phyloP scores from a whole-genome alignment of 64 coral and sea anemone genomes.

The Dendronephthya gigantea region DNA sequence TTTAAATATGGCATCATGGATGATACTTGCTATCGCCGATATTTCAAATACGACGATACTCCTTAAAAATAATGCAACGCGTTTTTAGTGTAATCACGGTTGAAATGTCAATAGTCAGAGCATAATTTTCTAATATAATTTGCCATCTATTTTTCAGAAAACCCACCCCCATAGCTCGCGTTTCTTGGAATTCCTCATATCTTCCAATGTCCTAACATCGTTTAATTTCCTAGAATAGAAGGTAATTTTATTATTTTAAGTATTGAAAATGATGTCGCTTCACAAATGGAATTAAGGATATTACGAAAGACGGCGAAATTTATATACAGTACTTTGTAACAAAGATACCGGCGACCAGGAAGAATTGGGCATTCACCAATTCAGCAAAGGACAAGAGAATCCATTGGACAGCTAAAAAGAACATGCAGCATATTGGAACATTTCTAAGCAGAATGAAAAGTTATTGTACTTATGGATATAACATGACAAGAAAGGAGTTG shows the following conservation, averaged over 20 bases:
- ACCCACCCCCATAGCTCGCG: slow-evolving; percentile 79
- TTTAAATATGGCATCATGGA: slow-evolving; percentile 74
- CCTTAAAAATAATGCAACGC: slow-evolving; percentile 22
- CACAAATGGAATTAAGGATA: neutral
- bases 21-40: slow-evolving; percentile 54
- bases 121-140: too few relatives aligned
- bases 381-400: slow-evolving; percentile 53
- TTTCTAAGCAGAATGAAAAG: neutral
- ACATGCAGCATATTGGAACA: neutral
- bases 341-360: slow-evolving; percentile 56
- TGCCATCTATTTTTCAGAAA: too few relatives aligned
- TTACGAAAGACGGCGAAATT: too few relatives aligned
- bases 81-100: too few relatives aligned
- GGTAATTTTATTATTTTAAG: neutral
- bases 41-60: slow-evolving; percentile 91
- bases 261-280: neutral
- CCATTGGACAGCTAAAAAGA: slow-evolving; percentile 70
- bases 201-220: slow-evolving; percentile 57
- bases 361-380: slow-evolving; percentile 60
- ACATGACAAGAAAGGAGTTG: too few relatives aligned
- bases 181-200: slow-evolving; percentile 62
- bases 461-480: too few relatives aligned
- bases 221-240: slow-evolving; percentile 50
- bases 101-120: too few relatives aligned
- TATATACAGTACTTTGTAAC: slow-evolving; percentile 82